A percentile compares a stretch with the other conserved stretches of the same genome.
phyloP scores from a whole-genome alignment of 2,113 vertebrate species.

The human (Homo sapiens) region GRCh38 chr13:66491001-66491500 shows the following conservation, averaged over 20 bases:
- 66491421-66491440: neutral
- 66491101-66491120: neutral
- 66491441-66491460: neutral
- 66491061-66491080: neutral
- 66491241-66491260: conserved; percentile 18
- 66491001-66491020: conserved; percentile 10
- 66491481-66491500: neutral
- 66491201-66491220: neutral
- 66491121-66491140: neutral
- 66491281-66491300: neutral
- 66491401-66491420: too few relatives aligned
- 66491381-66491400: neutral
- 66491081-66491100: conserved; percentile 33
- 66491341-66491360: neutral
- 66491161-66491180: conserved; percentile 6
- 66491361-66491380: too few relatives aligned
- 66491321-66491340: neutral
- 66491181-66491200: neutral
- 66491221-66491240: neutral
- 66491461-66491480: neutral
- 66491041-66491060: conserved; percentile 26
- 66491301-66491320: neutral
- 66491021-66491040: neutral
- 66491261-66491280: neutral
- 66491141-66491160: neutral